Evolutionary conservation across 2,888 invertebrate species (phyloP).

Genomic region (Chirona hameri): DNA sequence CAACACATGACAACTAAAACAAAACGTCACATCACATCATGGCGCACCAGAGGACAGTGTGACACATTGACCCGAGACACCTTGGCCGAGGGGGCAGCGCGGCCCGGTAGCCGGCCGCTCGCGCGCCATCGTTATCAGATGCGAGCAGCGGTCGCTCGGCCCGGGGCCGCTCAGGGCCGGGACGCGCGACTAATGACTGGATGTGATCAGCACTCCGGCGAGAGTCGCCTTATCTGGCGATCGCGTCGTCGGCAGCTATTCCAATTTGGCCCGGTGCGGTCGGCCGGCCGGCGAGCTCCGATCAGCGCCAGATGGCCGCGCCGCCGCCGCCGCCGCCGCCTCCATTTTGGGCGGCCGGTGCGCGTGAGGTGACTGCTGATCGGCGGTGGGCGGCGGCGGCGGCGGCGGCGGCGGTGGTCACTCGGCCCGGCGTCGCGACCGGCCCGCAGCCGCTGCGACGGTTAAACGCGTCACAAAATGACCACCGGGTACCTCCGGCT

Average conservation of each 20-base stretch:
- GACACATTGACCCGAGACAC: background rate
- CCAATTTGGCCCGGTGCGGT: background rate
- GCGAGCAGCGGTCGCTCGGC: background rate
- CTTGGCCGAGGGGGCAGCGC: background rate
- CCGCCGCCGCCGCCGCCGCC: background rate
- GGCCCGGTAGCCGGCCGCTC: background rate
- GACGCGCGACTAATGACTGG: background rate
- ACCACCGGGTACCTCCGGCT: background rate
- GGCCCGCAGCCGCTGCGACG: background rate
- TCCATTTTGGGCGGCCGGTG: background rate
- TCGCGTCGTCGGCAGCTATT: constrained; percentile 3
- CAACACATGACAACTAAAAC: too few species aligned
- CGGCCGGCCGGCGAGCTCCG: background rate
- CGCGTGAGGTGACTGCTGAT: background rate
- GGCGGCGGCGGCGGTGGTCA: background rate
- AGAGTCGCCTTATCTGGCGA: background rate
- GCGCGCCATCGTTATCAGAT: constrained; percentile 13
- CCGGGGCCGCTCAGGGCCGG: background rate
- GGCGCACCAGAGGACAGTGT: too few species aligned
- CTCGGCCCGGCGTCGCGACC: background rate
- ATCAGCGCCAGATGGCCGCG: background rate
- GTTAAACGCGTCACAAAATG: background rate
- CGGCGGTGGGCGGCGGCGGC: background rate
- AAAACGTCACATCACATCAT: too few species aligned
- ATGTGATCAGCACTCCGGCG: background rate